These are phyloP conservation scores for Lasiurus cinereus DNA, from an alignment of 2,113 vertebrate species.

Conservation along the genomic window DNA sequence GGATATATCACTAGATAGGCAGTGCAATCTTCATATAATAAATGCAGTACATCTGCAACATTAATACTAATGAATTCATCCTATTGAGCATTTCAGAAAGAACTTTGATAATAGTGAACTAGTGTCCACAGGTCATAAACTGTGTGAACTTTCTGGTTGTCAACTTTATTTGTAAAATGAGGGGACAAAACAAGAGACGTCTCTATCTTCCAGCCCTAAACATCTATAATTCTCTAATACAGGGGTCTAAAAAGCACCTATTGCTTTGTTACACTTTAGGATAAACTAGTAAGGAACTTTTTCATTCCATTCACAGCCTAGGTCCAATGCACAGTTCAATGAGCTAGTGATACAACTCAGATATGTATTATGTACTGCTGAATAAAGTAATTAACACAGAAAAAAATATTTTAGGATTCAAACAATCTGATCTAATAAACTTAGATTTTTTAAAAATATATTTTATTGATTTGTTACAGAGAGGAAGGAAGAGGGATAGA, in stretches of 20 bases:
- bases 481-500: no score
- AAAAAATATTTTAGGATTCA: slow-evolving; percentile 33
- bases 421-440: slow-evolving; percentile 44
- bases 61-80: slow-evolving; percentile 6
- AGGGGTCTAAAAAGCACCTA: slow-evolving; percentile 24
- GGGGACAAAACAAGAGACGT: background rate
- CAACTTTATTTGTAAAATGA: slow-evolving; percentile 18
- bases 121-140: background rate
- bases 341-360: background rate
- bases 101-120: background rate
- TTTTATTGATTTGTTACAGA: no score
- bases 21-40: background rate
- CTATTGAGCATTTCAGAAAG: slow-evolving; percentile 39
- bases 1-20: background rate
- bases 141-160: background rate
- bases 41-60: background rate
- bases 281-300: slow-evolving; percentile 30
- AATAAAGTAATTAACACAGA: slow-evolving; percentile 47
- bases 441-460: background rate
- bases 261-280: background rate
- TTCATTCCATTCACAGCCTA: background rate
- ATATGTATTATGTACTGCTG: background rate
- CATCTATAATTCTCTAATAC: slow-evolving; percentile 31
- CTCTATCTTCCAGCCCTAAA: background rate
- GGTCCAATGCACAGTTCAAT: background rate